phyloP scores from a whole-genome alignment of 1,140 invertebrate species.

The Caenorhabditis elegans region WBcel235 BX284606.5:6958001-6958500 shows the following conservation, averaged over 20 bases:
- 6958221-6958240: constrained; percentile 6
- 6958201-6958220: constrained; percentile 14
- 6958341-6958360: constrained; percentile 13
- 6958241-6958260: not conserved
- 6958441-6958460: not conserved
- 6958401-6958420: constrained; percentile 27
- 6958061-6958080: not conserved
- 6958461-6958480: no score
- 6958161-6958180: constrained; percentile 22
- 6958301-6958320: constrained; percentile 24
- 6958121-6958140: not conserved
- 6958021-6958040: not conserved
- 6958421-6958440: not conserved
- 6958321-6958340: constrained; percentile 32
- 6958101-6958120: not conserved
- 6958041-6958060: not conserved
- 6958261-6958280: constrained; percentile 26
- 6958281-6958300: constrained; percentile 20
- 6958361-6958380: constrained; percentile 22
- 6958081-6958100: no score
- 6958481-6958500: no score
- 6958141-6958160: not conserved
- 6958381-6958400: constrained; percentile 25
- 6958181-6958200: constrained; percentile 16
- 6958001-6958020: not conserved